These are phyloP conservation scores for Pontoporia blainvillei DNA, from an alignment of 2,113 vertebrate species.

Conservation along the genomic window DNA sequence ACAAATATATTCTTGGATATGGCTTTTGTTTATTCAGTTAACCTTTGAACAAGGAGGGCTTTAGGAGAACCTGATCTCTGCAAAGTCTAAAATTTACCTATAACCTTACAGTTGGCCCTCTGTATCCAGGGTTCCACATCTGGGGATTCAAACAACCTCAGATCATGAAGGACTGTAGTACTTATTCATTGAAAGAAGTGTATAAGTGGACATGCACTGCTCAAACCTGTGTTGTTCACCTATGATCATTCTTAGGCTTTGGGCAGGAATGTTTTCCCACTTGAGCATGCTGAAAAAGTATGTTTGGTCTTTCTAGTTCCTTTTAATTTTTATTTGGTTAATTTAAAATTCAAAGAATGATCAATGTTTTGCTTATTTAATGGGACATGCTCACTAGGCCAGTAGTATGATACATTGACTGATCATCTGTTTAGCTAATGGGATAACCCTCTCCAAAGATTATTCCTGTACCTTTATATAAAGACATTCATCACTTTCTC, in stretches of 20 bases:
- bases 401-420: not conserved
- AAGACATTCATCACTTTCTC: not conserved
- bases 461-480: not conserved
- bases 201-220: not conserved
- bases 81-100: not conserved
- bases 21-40: not conserved
- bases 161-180: not conserved
- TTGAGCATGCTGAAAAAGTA: not conserved
- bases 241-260: not conserved
- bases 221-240: not conserved
- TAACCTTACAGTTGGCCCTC: not conserved
- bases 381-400: not conserved
- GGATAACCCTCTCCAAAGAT: not conserved
- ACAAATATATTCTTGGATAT: not conserved
- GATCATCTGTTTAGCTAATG: not conserved
- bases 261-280: not conserved
- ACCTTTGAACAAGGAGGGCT: not conserved
- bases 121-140: not conserved
- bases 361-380: not conserved
- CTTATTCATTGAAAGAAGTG: not conserved
- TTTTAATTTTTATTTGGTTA: not conserved
- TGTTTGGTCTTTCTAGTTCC: not conserved
- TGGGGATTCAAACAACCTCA: not conserved
- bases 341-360: not conserved
- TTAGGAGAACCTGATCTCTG: not conserved